Evolutionary conservation across 2,113 vertebrate species (phyloP), one percentile per base, ranked within the genome.

Genomic region (Columbina picui): DNA sequence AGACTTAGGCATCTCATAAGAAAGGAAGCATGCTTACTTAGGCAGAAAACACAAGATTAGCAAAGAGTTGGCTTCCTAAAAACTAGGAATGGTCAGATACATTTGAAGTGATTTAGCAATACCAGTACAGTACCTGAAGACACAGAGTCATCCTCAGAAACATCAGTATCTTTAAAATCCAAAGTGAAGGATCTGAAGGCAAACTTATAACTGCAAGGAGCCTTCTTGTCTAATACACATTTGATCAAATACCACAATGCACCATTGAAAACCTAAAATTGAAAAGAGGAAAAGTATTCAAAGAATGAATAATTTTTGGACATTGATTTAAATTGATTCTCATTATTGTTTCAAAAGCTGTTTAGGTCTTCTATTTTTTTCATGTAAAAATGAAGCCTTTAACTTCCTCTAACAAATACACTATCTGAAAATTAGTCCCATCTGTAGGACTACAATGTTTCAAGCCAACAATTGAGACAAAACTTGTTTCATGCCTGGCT

Each of bases 171-270:
- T 23, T 95, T 94, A 52, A 97, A 86, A 84, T 98, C 97, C 82
- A 98, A 91, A 93, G 98, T 98, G 81, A 99, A 96, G 59, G 98
- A 98, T 67, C 96, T 97, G 47, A 99, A 96, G 57, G 99, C 99
- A 98, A 99, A 98, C 75, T 91, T 96, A 64, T 98, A 98, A 41
- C 97, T 96, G 47, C 65, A 45, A 74, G 96, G 94, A 81, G 97
- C 87, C 82, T 97, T 97, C 70, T 97, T 93, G 45, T 92, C 82
- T 87, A 98, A 77, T 52, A 95, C 81, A 82, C 97, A 89, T 92
- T 95, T 96, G 34, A 99, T 96, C 98, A 99, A 98, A 93, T 89
- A 93, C 97, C 98, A 98, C 93, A 99, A 96, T 22, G 98, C 99
- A 77, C 93, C 79, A 92, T 98, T 98, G 93, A 99, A 99, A 81